Evolutionary conservation across 2,888 invertebrate species (phyloP).

Genomic region (Mythimna albipuncta): DNA sequence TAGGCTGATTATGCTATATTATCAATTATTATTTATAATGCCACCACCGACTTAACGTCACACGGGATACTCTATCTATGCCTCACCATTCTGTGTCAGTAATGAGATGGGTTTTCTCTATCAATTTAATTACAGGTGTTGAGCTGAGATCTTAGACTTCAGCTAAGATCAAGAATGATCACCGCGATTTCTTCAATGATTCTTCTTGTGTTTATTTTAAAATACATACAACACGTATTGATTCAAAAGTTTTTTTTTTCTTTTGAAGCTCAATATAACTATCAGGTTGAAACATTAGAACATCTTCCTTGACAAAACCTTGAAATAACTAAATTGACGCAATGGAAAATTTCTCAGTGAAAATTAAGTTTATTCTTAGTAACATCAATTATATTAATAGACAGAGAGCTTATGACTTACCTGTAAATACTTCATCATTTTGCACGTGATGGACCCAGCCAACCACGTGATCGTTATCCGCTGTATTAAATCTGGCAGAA

Average conservation of each 20-base stretch:
- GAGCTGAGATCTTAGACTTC: no score
- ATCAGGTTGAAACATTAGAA: neutral
- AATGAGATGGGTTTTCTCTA: no score
- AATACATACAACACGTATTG: no score
- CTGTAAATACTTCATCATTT: constrained; percentile 96
- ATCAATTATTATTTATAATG: no score
- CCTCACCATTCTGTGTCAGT: no score
- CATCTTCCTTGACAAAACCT: neutral
- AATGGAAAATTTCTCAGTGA: neutral
- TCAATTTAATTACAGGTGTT: no score
- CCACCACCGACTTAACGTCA: no score
- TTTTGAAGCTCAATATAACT: neutral
- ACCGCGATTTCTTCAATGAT: no score
- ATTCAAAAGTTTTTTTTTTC: neutral
- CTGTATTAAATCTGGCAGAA: constrained; percentile 97
- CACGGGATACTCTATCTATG: no score
- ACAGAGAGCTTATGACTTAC: constrained; percentile 75
- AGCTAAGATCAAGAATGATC: no score
- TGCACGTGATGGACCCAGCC: constrained; percentile 96
- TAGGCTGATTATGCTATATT: no score
- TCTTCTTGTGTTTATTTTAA: no score
- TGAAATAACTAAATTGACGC: neutral
- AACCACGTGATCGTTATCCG: constrained; percentile 97
- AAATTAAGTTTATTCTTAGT: constrained; percentile 5
- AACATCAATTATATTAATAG: neutral